Conservation (phyloP, 2,888 invertebrate species). For the Lobophora halterata region DNA sequence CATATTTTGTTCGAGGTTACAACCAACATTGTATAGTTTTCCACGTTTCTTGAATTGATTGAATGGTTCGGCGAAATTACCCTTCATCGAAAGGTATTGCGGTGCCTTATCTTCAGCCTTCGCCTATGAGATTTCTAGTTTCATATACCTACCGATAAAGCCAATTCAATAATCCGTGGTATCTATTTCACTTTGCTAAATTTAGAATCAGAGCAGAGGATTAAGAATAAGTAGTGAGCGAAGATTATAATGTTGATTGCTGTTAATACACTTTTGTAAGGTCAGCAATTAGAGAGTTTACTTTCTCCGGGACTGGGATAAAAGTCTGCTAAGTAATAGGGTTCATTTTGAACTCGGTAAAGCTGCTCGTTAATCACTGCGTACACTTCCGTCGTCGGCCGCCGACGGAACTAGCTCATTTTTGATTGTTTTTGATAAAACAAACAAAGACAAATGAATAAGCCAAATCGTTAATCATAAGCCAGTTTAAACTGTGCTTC, state of each 20-base stretch:
- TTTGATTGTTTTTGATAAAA: slow-evolving; percentile 78
- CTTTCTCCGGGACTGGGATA: slow-evolving; percentile 49
- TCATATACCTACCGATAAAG: too few species aligned
- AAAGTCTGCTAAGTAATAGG: slow-evolving; percentile 68
- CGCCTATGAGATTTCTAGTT: too few species aligned
- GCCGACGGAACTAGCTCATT: slow-evolving; percentile 68
- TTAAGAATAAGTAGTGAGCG: too few species aligned
- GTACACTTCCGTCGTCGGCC: slow-evolving; percentile 60
- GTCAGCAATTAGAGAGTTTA: slow-evolving; percentile 64
- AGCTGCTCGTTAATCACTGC: slow-evolving; percentile 69
- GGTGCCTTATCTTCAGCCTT: too few species aligned
- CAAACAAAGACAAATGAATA: slow-evolving; percentile 70
- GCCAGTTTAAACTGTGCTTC: slow-evolving; percentile 54
- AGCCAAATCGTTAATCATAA: slow-evolving; percentile 64
- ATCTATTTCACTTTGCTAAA: too few species aligned
- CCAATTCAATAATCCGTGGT: too few species aligned
- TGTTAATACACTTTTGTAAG: slow-evolving; percentile 36
- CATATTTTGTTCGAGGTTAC: slow-evolving; percentile 6
- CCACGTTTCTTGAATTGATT: too few species aligned
- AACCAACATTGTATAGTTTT: too few species aligned
- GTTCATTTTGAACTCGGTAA: slow-evolving; percentile 69
- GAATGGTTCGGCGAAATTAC: too few species aligned
- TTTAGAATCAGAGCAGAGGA: too few species aligned
- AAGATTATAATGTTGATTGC: too few species aligned
- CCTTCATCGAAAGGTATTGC: too few species aligned